phyloP scores from a whole-genome alignment of 1,140 invertebrate species.

The Caenorhabditis briggsae region DNA sequence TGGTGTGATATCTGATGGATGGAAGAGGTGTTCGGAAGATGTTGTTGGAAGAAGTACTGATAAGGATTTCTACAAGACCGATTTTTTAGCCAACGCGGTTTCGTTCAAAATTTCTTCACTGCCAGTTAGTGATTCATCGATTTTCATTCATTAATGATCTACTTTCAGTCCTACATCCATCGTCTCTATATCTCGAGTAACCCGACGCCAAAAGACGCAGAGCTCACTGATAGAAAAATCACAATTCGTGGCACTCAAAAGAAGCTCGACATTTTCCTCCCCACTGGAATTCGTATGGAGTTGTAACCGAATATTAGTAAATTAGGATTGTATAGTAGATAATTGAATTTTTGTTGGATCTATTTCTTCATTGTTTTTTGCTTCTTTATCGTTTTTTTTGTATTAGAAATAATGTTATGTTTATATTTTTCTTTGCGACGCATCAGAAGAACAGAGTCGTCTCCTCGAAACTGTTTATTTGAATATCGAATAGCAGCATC shows the following conservation, averaged over 20 bases:
- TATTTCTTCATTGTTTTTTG: neutral
- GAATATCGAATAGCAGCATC: too few relatives aligned
- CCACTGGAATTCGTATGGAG: neutral
- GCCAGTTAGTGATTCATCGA: neutral
- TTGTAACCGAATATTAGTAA: neutral
- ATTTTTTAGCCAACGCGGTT: constrained; percentile 47
- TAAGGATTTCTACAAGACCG: constrained; percentile 31
- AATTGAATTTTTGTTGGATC: neutral
- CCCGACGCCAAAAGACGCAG: constrained; percentile 9
- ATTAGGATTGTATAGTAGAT: constrained; percentile 14
- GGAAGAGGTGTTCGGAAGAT: constrained; percentile 2
- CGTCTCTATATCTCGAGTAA: constrained; percentile 10
- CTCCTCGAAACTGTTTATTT: neutral
- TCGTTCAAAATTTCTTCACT: constrained; percentile 62
- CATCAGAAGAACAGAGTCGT: neutral
- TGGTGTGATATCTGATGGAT: constrained; percentile 65
- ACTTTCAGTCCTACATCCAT: constrained; percentile 23
- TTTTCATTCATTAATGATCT: too few relatives aligned
- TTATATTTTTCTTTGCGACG: neutral
- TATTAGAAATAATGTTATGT: too few relatives aligned
- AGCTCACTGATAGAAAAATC: constrained; percentile 23
- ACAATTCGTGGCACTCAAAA: constrained; percentile 48
- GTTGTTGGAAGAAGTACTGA: constrained; percentile 15
- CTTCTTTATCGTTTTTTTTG: neutral
- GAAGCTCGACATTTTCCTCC: constrained; percentile 26